These are phyloP conservation scores for Papilio polytes DNA, from an alignment of 1,140 invertebrate genomes.

Conservation along the genomic window DNA sequence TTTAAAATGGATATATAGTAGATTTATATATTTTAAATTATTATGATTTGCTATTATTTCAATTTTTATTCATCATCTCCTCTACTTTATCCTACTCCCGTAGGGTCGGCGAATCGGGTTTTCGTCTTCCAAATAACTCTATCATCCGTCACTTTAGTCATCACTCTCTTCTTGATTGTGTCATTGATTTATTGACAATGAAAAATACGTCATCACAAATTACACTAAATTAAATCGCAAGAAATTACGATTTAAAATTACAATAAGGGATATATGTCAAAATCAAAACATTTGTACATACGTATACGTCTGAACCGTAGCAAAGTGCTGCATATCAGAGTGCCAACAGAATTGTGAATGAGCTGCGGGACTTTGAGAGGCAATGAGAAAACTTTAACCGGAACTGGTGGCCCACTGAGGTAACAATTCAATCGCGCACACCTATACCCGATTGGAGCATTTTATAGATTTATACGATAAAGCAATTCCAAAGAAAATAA, in stretches of 20 bases:
- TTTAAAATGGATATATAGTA: neutral
- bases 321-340: slow-evolving; percentile 2
- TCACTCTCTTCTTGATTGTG: too few species aligned
- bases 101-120: too few species aligned
- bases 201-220: too few species aligned
- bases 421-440: slow-evolving; percentile 21
- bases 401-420: slow-evolving; percentile 18
- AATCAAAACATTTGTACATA: neutral
- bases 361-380: slow-evolving; percentile 22
- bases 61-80: too few species aligned
- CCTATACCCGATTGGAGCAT: neutral
- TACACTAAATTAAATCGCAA: too few species aligned
- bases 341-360: slow-evolving; percentile 16
- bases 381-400: slow-evolving; percentile 29
- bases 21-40: neutral
- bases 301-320: neutral
- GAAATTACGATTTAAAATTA: too few species aligned
- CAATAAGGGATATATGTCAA: neutral
- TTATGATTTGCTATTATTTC: too few species aligned
- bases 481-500: slow-evolving; percentile 1
- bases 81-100: too few species aligned
- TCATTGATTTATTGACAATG: too few species aligned
- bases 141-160: too few species aligned
- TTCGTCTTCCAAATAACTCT: too few species aligned
- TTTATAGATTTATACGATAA: slow-evolving; percentile 21